Evolutionary conservation across 1,140 invertebrate genomes (phyloP).

Genomic region (Euwallacea similis): DNA sequence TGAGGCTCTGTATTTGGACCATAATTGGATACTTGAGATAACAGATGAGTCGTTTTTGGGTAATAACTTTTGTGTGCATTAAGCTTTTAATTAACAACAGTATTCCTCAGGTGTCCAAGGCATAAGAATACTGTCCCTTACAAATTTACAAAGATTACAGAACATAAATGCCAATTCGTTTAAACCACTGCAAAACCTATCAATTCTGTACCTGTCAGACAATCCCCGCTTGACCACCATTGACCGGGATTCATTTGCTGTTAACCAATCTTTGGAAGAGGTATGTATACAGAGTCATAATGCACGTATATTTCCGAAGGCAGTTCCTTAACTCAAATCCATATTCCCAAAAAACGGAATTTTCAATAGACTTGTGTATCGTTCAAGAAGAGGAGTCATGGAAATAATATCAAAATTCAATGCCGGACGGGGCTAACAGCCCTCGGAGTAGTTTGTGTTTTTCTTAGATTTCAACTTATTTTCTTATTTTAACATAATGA

Average conservation of each 20-base stretch:
- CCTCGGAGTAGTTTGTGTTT: too few species aligned
- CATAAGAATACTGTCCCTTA: constrained; percentile 60
- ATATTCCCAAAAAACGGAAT: too few species aligned
- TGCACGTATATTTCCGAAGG: too few species aligned
- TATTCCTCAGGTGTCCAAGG: constrained; percentile 54
- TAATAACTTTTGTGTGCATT: constrained; percentile 37
- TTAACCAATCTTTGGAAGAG: constrained; percentile 57
- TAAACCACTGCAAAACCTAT: constrained; percentile 56
- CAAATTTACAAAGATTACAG: constrained; percentile 58
- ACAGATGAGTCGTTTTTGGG: constrained; percentile 61
- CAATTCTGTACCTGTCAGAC: constrained; percentile 57
- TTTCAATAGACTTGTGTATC: too few species aligned
- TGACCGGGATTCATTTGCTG: constrained; percentile 58
- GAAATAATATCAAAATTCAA: too few species aligned
- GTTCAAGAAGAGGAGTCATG: too few species aligned
- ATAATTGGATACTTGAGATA: constrained; percentile 60
- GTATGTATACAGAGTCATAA: constrained; percentile 47
- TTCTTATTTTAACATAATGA: too few species aligned
- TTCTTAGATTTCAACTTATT: too few species aligned
- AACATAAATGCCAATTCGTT: constrained; percentile 59
- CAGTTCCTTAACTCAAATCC: too few species aligned
- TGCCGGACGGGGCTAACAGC: too few species aligned
- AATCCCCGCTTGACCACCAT: constrained; percentile 56
- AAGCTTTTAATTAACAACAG: neutral
- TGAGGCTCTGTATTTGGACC: constrained; percentile 59